phyloP scores from a whole-genome alignment of 2,888 invertebrate genomes.

The Orthonychiurus folsomi region DNA sequence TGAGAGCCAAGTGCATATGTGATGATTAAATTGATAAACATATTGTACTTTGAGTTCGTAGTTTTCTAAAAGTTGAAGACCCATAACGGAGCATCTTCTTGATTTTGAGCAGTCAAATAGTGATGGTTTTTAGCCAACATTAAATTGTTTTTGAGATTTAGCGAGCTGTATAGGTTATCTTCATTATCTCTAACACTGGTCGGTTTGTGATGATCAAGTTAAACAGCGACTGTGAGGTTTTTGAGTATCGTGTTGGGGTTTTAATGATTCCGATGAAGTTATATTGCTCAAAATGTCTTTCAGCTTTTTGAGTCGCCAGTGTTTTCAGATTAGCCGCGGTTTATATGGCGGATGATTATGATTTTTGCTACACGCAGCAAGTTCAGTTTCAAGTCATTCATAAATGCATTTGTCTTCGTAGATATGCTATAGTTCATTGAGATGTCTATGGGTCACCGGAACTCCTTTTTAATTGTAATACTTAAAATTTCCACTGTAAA shows the following conservation, averaged over 20 bases:
- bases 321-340: background rate
- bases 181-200: background rate
- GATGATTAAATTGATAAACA: background rate
- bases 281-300: background rate
- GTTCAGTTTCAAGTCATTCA: background rate
- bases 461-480: background rate
- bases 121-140: background rate
- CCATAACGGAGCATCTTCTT: background rate
- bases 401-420: background rate
- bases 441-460: background rate
- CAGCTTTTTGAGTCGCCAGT: no score
- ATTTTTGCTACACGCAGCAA: background rate
- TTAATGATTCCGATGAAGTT: background rate
- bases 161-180: background rate
- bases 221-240: background rate
- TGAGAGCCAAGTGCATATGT: background rate
- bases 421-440: background rate
- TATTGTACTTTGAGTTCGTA: background rate
- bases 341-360: background rate
- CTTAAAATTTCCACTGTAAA: background rate
- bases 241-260: background rate
- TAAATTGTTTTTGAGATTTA: background rate
- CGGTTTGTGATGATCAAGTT: background rate
- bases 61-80: background rate
- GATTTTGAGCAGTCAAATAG: background rate